Conservation (phyloP, 2,888 invertebrate genomes). For the Scaptomyza parva region DNA sequence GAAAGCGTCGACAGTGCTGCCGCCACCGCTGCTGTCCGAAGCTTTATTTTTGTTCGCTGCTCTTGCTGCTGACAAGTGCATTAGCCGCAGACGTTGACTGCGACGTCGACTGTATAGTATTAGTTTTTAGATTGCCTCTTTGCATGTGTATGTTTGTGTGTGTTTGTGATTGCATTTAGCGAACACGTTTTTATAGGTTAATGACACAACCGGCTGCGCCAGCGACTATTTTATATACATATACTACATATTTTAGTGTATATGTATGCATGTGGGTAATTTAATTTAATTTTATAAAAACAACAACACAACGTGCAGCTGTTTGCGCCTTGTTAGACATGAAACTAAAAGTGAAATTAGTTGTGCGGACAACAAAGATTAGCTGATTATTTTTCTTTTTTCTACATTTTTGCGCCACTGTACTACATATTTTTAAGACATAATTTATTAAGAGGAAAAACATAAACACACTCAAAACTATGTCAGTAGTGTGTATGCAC, state of each 20-base stretch:
- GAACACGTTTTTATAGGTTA: slow-evolving; percentile 83
- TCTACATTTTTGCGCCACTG: slow-evolving; percentile 31
- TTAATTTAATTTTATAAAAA: slow-evolving; percentile 23
- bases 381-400: slow-evolving; percentile 14
- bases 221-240: slow-evolving; percentile 43
- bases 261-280: slow-evolving; percentile 12
- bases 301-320: slow-evolving; percentile 36
- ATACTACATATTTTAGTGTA: too few relatives aligned
- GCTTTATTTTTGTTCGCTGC: slow-evolving; percentile 19
- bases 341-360: slow-evolving; percentile 61
- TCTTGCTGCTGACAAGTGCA: slow-evolving; percentile 51
- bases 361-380: slow-evolving; percentile 19
- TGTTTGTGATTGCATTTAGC: slow-evolving; percentile 43
- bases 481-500: slow-evolving; percentile 78
- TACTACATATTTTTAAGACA: slow-evolving; percentile 30
- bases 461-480: slow-evolving; percentile 54
- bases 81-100: slow-evolving; percentile 24
- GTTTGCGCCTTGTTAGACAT: slow-evolving; percentile 8
- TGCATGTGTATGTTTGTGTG: slow-evolving; percentile 8
- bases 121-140: slow-evolving; percentile 27
- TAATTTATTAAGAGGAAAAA: slow-evolving; percentile 19
- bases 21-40: not conserved
- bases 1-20: slow-evolving; percentile 48
- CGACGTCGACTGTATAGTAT: slow-evolving; percentile 14
- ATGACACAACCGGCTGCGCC: slow-evolving; percentile 73